Base-by-base conservation (phyloP, 2,797 vertebrate genomes). In the Micropoecilia bifurca region DNA sequence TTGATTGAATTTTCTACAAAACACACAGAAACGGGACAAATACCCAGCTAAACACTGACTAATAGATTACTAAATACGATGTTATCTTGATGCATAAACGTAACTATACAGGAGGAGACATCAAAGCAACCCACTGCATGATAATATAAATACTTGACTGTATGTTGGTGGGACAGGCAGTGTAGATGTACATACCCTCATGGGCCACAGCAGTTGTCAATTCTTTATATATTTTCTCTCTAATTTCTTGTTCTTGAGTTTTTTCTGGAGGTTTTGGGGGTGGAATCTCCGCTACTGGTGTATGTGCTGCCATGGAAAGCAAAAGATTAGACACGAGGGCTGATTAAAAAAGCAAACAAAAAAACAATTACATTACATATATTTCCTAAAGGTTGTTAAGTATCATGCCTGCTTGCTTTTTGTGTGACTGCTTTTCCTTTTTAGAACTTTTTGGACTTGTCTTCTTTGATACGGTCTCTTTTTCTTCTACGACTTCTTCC, bases 161-260 rank as follows among this genome's bases (percentile, higher is more conserved):
- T 50, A n/a, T 53, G 36, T 43, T 18, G 41, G 16, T n/a, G 36
- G 13, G 22, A n/a, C 61, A 47, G 30, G 10, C 45, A 3, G 18
- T 33, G 16, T 12, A 22, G 7, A 7, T 43, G 10, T 53, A n/a
- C 47, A 14, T 84, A 99, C 98, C 97, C 87, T 98, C 97, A 9
- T 95, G 90, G 53, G 94, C 89, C 68, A 98, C 89, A 2, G 96
- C 96, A 25, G 89, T 85, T 36, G 92, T 84, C 91, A 96, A 93
- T 86, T 99, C 97, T 81, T 95, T 86, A 39, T 92, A 94, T 83
- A 97, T 95, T 91, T 93, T 97, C 71, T 89, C 66, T 74, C n/a
- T 91, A 77, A 95, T 5, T 71, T 95, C 87, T 48, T 82, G 82
- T 82, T 88, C 94, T 61, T 57, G 92, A 77, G 84, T 83, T 3